These are phyloP conservation scores for Serripes groenlandicus DNA, from an alignment of 2,888 invertebrate genomes.

Conservation along the genomic window DNA sequence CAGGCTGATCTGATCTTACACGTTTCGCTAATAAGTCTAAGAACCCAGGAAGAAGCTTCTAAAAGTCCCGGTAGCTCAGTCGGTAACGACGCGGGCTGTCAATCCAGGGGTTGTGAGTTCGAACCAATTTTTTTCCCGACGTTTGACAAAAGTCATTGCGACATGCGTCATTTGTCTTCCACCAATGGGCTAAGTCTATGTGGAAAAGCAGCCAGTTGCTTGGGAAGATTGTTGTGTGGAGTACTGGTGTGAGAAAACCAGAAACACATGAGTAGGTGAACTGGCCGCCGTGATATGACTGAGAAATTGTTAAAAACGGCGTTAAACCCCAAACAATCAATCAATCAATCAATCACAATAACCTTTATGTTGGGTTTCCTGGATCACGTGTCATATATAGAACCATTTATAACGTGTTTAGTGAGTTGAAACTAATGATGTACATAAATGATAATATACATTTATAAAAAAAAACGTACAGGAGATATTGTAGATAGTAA, in stretches of 20 bases:
- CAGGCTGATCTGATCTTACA: too few species aligned
- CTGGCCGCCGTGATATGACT: background rate
- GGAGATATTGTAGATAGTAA: too few species aligned
- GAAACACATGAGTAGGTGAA: background rate
- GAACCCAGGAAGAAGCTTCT: too few species aligned
- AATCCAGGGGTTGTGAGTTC: background rate
- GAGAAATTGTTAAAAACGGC: background rate
- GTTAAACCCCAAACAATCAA: background rate
- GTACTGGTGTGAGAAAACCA: background rate
- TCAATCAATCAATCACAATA: background rate
- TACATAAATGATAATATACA: too few species aligned
- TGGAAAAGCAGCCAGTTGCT: background rate
- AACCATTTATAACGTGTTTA: too few species aligned
- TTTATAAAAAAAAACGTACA: too few species aligned
- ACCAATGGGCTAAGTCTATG: background rate
- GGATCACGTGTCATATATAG: too few species aligned
- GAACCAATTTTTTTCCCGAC: background rate
- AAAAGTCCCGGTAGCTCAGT: background rate
- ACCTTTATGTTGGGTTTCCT: too few species aligned
- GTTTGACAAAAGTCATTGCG: background rate
- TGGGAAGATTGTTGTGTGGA: background rate
- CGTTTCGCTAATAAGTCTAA: too few species aligned
- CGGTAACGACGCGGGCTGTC: background rate
- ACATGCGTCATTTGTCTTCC: background rate
- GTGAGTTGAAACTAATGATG: too few species aligned